Conservation (phyloP, 2,888 invertebrate genomes). For the Monoplex corrugatus region DNA sequence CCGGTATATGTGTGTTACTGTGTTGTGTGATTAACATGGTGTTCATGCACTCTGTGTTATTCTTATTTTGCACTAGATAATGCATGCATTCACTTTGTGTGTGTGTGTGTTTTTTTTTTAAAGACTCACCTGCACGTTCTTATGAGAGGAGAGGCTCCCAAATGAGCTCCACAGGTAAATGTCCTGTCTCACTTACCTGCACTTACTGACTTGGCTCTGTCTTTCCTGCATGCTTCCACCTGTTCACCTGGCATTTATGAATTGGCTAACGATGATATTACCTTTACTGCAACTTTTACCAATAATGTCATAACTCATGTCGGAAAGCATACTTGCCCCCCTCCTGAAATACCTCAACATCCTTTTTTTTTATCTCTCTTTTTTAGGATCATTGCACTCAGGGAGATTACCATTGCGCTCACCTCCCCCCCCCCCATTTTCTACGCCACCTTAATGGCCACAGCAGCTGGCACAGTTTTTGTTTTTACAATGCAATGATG, state of each 20-base stretch:
- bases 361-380: too few relatives aligned
- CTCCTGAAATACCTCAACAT: too few relatives aligned
- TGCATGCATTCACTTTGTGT: not conserved
- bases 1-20: not conserved
- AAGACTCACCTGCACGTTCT: constrained; percentile 61
- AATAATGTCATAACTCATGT: too few relatives aligned
- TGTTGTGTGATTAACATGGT: not conserved
- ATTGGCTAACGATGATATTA: not conserved
- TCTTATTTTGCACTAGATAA: not conserved
- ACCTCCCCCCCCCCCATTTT: too few relatives aligned
- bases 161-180: constrained; percentile 67
- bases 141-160: constrained; percentile 68
- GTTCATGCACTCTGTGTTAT: not conserved
- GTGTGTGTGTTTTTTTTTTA: not conserved
- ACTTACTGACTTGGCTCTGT: not conserved
- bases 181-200: too few relatives aligned
- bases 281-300: too few relatives aligned
- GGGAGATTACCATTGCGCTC: too few relatives aligned
- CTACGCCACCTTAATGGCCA: too few relatives aligned
- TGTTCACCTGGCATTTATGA: not conserved
- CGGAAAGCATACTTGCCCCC: too few relatives aligned
- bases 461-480: too few relatives aligned
- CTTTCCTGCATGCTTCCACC: not conserved
- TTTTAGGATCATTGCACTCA: too few relatives aligned
- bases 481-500: too few relatives aligned